Base-by-base conservation (phyloP, 2,113 vertebrate genomes). In the Uria lomvia region DNA sequence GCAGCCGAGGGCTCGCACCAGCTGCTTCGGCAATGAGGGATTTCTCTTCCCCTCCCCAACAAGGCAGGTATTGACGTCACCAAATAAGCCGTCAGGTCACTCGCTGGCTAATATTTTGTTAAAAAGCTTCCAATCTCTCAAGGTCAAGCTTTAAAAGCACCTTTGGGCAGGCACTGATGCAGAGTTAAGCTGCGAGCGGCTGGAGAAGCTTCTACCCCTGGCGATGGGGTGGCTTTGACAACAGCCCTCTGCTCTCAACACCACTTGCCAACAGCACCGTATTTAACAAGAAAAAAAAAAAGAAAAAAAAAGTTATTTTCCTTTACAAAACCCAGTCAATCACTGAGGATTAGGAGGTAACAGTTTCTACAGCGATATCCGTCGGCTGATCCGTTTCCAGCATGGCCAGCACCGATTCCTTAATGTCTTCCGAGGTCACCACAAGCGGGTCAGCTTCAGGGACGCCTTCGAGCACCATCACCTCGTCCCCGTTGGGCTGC, bases 361-460 rank as follows among this genome's bases (percentile, higher is more conserved):
- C 63, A 1, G 95, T 92, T 65, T 96, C 96, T 67, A 95, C 40
- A 7, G 92, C 40, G 27, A 90, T 73, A 72, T 96, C 94, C 2
- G 71, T 16, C 1, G 63, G 90, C 43, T 94, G 91, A 32, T 96
- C 97, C 12, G 49, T 26, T 53, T 94, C 97, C 79, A 97, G 70
- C 43, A 97, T 21, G 23, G 95, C 81, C 52, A 97, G 76, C 52
- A 55, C 75, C 1, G 97, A 75, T 65, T 83, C 90, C 26, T 96
- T 96, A 34, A 89, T 50, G 76, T 98, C 98, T 42, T 98, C 98
- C 0, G 98, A 98, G 62, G 98, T 97, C 60, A 98, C 96, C 32
- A 98, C 95, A 12, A 98, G 97, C 3, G 98, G 92, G 18, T 95
- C 92, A 8, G 67, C 88, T 29, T 62, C 97, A 11, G 92, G 80